Base-by-base conservation (phyloP, 2,888 invertebrate genomes). In the Phyllotreta striolata region DNA sequence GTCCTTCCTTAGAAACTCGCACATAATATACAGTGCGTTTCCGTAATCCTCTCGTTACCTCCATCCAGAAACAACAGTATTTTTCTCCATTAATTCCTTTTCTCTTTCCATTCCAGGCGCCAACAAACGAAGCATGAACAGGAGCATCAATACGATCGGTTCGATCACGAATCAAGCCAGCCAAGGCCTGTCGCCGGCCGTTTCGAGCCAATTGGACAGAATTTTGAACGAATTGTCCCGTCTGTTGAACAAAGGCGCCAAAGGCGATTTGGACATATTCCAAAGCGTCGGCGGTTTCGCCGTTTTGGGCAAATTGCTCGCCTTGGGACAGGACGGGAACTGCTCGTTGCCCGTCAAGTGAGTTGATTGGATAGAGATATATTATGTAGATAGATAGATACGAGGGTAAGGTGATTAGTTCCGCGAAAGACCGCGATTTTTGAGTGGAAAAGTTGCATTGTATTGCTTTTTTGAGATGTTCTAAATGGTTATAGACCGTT, bases 221-320 rank as follows among this genome's bases (percentile, higher is more conserved):
- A 82, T 84, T 35, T 69, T 87, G 49, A 86, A 86, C 61, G 87
- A 87, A 68, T 61, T 87, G 62, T 81, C 82, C 44, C 74, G 87
- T 54, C 78, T 84, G 54, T 73, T 85, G 64, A 83, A 68, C n/a
- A 80, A 79, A 70, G 79, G 79, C 24, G 75, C 79, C 69, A 76
- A 74, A 39, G 76, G 73, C 35, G 85, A 85, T 46, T 80, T 83
- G 66, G 64, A 81, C 12, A 77, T 79, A 24, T 82, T 84, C 66
- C 84, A 84, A 67, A 83, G 82, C 47, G 78, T 85, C 1, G 83
- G 88, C 66, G 90, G 90, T 0, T 85, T 92, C 69, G 83, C 84
- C 3, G 85, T 86, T n/a, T 77, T 92, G 55, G 87, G 86, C 0
- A 87, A 88, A 70, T 78, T 92, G 65, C 78, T 92, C 13, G 83